Evolutionary conservation across 2,113 vertebrate genomes (phyloP).

Genomic region (Deroptyus accipitrinus): DNA sequence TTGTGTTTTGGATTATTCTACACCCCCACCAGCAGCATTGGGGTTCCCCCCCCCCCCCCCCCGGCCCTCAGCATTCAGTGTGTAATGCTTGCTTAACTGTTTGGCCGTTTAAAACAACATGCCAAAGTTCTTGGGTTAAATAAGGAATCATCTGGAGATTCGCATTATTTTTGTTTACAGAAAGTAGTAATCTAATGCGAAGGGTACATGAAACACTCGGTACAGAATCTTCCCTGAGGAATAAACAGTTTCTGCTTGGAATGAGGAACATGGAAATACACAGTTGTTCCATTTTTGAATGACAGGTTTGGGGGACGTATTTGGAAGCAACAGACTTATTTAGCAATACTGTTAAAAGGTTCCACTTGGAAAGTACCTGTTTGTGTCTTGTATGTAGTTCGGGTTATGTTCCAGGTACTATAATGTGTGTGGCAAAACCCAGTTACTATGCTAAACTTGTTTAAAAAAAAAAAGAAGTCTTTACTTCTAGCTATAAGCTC

Average conservation of each 20-base stretch:
- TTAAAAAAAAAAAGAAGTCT: neutral
- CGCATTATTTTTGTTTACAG: neutral
- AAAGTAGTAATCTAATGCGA: neutral
- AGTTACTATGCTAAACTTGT: constrained; percentile 1
- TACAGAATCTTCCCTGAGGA: neutral
- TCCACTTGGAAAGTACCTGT: neutral
- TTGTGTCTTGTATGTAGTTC: neutral
- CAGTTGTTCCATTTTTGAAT: neutral
- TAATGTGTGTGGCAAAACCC: neutral
- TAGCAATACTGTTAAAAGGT: neutral
- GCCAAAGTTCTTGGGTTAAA: neutral
- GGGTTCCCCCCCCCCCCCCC: no score
- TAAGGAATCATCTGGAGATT: neutral
- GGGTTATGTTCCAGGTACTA: neutral
- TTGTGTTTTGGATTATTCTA: neutral
- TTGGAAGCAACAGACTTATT: neutral
- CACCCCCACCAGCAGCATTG: rapidly evolving
- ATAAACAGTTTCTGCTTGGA: neutral
- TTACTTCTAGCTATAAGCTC: constrained; percentile 16
- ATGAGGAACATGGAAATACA: neutral
- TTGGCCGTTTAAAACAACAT: neutral
- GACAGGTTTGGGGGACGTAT: neutral
- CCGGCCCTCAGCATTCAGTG: neutral
- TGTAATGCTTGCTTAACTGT: neutral
- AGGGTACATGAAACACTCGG: neutral